Percentiles rank a stretch among this genome's conserved stretches.
Conservation (phyloP, 2,888 invertebrate genomes). For the Agriopis aurantiaria region DNA sequence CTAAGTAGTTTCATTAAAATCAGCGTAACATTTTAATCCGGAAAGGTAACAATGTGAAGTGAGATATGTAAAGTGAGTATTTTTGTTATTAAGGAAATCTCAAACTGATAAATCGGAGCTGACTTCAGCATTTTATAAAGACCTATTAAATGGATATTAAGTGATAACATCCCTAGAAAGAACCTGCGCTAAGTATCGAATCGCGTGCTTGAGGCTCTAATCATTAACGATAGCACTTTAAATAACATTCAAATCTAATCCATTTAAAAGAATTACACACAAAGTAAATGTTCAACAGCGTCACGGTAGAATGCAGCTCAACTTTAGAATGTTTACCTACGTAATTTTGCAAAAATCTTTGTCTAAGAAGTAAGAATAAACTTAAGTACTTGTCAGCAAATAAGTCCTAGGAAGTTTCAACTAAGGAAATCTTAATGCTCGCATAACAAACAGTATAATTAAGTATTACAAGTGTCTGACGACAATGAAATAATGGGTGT, state of each 20-base stretch:
- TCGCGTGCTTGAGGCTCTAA: conserved; percentile 57
- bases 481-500: conserved; percentile 3
- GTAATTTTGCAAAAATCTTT: conserved; percentile 59
- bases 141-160: neutral
- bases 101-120: too few species aligned
- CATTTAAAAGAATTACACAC: conserved; percentile 20
- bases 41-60: too few species aligned
- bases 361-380: conserved; percentile 37
- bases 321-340: conserved; percentile 49
- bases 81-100: neutral
- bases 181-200: conserved; percentile 54
- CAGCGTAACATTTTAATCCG: too few species aligned
- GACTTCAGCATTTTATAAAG: neutral
- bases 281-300: conserved; percentile 7
- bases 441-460: conserved; percentile 42
- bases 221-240: conserved; percentile 51
- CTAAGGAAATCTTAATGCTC: conserved; percentile 52
- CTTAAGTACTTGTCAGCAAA: too few species aligned
- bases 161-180: conserved; percentile 23
- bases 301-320: conserved; percentile 45
- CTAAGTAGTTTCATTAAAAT: too few species aligned
- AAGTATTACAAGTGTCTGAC: neutral
- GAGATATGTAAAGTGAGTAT: neutral
- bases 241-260: conserved; percentile 46
- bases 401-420: too few species aligned